Percentiles rank a stretch among this genome's conserved stretches.
Evolutionary conservation across 2,113 vertebrate genomes (phyloP).

Genomic region (Amphiprion percula): DNA sequence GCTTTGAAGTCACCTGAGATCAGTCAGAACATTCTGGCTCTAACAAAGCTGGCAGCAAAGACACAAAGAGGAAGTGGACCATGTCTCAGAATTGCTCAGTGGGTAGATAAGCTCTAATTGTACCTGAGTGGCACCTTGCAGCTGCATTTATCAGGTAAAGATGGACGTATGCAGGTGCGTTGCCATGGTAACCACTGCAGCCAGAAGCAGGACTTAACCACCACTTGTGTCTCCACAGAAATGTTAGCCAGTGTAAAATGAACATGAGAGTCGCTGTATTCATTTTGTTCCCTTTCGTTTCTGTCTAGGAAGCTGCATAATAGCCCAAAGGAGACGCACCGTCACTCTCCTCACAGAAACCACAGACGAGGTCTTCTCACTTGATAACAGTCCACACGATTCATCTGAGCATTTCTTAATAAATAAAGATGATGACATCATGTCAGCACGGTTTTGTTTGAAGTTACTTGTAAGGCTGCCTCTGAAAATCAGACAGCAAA

Average conservation of each 20-base stretch:
- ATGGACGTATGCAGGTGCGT: conserved; percentile 39
- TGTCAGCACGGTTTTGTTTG: conserved; percentile 12
- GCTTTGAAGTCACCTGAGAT: conserved; percentile 5
- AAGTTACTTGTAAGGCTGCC: background rate
- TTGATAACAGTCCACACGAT: conserved; percentile 5
- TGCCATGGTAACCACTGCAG: conserved; percentile 21
- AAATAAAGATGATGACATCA: conserved; percentile 16
- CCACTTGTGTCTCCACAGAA: background rate
- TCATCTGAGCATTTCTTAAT: conserved; percentile 23
- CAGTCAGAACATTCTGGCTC: conserved; percentile 7
- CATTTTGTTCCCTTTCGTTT: background rate
- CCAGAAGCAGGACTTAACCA: background rate
- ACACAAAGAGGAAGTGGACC: conserved; percentile 18
- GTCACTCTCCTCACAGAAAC: conserved; percentile 21
- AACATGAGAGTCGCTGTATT: background rate
- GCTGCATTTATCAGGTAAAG: conserved; percentile 49
- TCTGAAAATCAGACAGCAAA: background rate
- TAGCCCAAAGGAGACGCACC: conserved; percentile 9
- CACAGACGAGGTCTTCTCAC: conserved; percentile 19
- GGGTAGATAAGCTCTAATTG: conserved; percentile 36
- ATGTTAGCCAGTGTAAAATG: background rate
- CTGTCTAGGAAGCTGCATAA: background rate
- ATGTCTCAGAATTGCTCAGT: conserved; percentile 25
- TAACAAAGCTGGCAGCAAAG: conserved; percentile 6
- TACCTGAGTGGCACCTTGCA: conserved; percentile 14